These are phyloP conservation scores for Drosophila persimilis DNA, from an alignment of 1,140 invertebrate species.

Conservation along the genomic window DNA sequence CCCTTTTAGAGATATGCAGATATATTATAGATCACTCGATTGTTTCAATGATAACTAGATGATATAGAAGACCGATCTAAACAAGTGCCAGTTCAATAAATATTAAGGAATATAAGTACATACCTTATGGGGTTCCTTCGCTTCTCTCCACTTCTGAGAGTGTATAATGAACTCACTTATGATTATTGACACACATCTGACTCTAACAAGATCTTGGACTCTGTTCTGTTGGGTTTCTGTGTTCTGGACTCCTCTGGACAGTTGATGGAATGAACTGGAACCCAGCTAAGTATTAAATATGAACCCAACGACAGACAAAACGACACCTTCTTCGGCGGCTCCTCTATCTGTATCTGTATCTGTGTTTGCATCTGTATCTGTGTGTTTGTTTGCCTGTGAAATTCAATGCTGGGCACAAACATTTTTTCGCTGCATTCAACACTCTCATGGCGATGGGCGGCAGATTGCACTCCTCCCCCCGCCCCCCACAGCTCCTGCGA, in stretches of 20 bases:
- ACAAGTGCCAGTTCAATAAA: too few species aligned
- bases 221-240: background rate
- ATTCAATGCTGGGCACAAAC: slow-evolving; percentile 16
- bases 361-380: slow-evolving; percentile 7
- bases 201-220: slow-evolving; percentile 6
- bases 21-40: too few species aligned
- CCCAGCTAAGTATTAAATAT: slow-evolving; percentile 29
- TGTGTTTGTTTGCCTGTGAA: slow-evolving; percentile 15
- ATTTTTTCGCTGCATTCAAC: slow-evolving; percentile 9
- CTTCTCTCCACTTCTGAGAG: too few species aligned
- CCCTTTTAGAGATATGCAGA: too few species aligned
- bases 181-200: slow-evolving; percentile 37
- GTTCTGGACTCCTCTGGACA: slow-evolving; percentile 31
- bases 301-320: slow-evolving; percentile 21
- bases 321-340: slow-evolving; percentile 15
- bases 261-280: slow-evolving; percentile 8
- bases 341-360: slow-evolving; percentile 7
- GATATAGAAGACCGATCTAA: too few species aligned
- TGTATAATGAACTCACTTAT: slow-evolving; percentile 37
- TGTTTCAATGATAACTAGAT: too few species aligned
- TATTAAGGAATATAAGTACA: too few species aligned
- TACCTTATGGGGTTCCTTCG: too few species aligned
- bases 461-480: too few species aligned
- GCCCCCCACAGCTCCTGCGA: too few species aligned
- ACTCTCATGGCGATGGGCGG: too few species aligned